These are phyloP conservation scores for Hydra vulgaris DNA, from an alignment of 30 jellyfish, hydroid and myxozoan genomes.

Conservation along the genomic window DNA sequence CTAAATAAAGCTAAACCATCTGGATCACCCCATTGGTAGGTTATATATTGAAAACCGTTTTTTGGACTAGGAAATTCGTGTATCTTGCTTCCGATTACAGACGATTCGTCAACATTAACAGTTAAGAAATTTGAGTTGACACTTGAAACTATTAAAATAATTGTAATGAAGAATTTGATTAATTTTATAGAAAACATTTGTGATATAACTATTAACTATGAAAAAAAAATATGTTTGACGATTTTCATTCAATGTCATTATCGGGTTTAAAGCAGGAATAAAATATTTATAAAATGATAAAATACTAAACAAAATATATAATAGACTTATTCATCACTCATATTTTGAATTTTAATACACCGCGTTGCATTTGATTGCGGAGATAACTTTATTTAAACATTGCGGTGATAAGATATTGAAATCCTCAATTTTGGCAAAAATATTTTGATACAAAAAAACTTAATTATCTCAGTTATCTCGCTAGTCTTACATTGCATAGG, in stretches of 20 bases:
- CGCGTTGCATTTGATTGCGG: background rate
- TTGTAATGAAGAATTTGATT: background rate
- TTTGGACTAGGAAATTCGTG: constrained; percentile 12
- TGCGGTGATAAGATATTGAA: too few relatives aligned
- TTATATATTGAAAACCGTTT: constrained; percentile 3
- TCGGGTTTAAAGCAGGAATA: background rate
- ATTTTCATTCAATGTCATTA: background rate
- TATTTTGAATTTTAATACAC: background rate
- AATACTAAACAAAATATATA: background rate
- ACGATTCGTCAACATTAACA: constrained; percentile 22
- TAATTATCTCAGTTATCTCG: background rate
- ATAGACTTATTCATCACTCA: background rate
- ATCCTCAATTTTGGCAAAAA: too few relatives aligned
- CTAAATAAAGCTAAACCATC: constrained; percentile 15
- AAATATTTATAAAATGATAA: too few relatives aligned
- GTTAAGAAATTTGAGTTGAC: background rate
- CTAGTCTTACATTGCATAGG: background rate
- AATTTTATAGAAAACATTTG: background rate
- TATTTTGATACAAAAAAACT: too few relatives aligned
- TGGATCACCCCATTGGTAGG: constrained; percentile 27
- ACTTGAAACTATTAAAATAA: background rate
- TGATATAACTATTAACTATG: too few relatives aligned
- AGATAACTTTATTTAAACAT: background rate
- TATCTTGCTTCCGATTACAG: constrained; percentile 17
- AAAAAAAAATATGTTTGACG: background rate